Base-by-base conservation (phyloP, 2,113 vertebrate species). In the Cathartes aura region DNA sequence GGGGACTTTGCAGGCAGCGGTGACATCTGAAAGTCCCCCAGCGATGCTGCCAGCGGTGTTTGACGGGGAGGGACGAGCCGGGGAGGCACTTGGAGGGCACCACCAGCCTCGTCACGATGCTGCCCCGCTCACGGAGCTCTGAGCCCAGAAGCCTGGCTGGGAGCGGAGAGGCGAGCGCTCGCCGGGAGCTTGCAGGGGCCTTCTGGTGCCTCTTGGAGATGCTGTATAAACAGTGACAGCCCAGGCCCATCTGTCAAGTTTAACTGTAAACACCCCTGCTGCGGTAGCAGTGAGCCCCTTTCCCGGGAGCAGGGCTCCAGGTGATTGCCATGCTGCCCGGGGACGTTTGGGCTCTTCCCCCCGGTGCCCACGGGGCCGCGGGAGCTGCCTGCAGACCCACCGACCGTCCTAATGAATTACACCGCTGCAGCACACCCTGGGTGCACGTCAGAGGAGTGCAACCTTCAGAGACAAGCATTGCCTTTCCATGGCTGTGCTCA, bases 91-190 rank as follows among this genome's bases (percentile, higher is more conserved):
- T 19, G 7, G 63, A 55, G 13, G 68, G 30, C 58, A 84, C 50
- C 40, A n/a, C 12, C 5, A 6, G 29, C 40, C 45, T 43, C 11
- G 3, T 13, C 52, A 32, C 0, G 0, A 3, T 26, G 55, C 32
- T 58, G 47, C 23, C 26, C 17, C 0, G 0, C 66, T 79, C 4
- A 5, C 0, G 0, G 68, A 88, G 76, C 89, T 52, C 27, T 2
- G 6, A 45, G 23, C 27, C 23, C 0, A 0, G 60, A 22, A 84
- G 42, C 52, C 47, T 4, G 64, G 48, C 79, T 74, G 90, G 87
- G 62, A 91, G 27, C 6, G 3, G 59, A 62, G 70, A 48, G 38
- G 53, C 3, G 16, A 48, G 67, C 5, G 6, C 1, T 43, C 11
- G 2, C 78, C 7, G 4, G 87, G 42, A 84, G 66, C 50, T 52